Evolutionary conservation across 2,888 invertebrate genomes (phyloP), one percentile per base, ranked within the genome.

Genomic region (Ectobius pallidus): DNA sequence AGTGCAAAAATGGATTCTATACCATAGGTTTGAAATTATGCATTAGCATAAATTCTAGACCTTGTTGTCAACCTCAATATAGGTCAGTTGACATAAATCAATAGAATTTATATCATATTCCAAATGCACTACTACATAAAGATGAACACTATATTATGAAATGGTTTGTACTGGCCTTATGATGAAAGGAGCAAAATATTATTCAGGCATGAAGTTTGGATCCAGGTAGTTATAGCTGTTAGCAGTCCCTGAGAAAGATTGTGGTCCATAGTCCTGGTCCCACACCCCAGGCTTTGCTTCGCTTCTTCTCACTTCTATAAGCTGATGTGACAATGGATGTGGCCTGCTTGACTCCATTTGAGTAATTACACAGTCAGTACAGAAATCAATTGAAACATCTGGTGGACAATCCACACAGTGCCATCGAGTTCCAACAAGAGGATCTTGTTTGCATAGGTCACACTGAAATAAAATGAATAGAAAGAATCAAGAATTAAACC

Each of bases 361-460:
- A 2, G 85, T 81, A 0, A 88, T 80, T 1, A 89, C 85, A 78
- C 91, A 91, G 77, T 89, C 88, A 0, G 86, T 85, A 78, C 92
- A 92, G 77, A 89, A 86, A 80, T 92, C 89, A 0, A 90, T 81
- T 1, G 85, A 84, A 18, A 78, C 79, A 46, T 81, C 81, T 2
- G 80, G 79, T 58, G 85, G 83, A 78, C 92, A 93, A 71, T 88
- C 87, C 30, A 84, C 82, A 78, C 93, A 93, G 78, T 90, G 90
- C 91, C 92, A 93, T 71, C 91, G 84, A 14, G 87, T 86, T 14
- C 90, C 90, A 25, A 85, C 81, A 63, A 91, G 86, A 0, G 91
- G 90, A 27, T 89, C 87, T 74, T 87, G 86, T 1, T 85, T 83
- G 79, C 93, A 93, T 20, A 86, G 83, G 77, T 87, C 86, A 81